These are phyloP conservation scores for Pseudopodoces humilis DNA, from an alignment of 2,113 vertebrate genomes.

Conservation along the genomic window DNA sequence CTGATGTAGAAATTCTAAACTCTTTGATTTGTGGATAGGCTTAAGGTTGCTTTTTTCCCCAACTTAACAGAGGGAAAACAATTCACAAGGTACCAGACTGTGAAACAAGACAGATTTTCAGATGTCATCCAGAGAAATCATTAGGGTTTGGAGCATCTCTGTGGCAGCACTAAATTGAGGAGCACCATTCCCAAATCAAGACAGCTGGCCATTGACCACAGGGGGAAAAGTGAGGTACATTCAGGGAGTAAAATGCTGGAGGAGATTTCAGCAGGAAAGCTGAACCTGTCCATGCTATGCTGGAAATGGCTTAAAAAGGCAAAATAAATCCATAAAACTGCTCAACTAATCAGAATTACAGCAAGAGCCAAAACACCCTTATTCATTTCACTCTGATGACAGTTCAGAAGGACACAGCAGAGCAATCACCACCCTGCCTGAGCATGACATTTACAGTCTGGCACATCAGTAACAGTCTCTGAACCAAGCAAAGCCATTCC, in stretches of 20 bases:
- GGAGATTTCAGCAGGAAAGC: background rate
- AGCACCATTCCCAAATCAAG: background rate
- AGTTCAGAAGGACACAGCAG: background rate
- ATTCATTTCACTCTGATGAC: background rate
- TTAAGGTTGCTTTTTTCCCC: background rate
- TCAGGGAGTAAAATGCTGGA: background rate
- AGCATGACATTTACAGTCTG: background rate
- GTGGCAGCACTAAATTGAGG: background rate
- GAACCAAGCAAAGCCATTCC: background rate
- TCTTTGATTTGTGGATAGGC: background rate
- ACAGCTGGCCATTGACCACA: background rate
- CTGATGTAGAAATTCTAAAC: background rate
- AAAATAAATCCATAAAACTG: background rate
- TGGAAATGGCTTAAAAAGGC: background rate
- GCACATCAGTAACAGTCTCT: background rate
- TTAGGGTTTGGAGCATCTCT: background rate
- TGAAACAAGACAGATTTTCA: background rate
- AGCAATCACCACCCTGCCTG: background rate
- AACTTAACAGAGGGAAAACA: background rate
- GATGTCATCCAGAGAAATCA: background rate
- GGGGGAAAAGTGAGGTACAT: background rate
- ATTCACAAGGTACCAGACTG: background rate
- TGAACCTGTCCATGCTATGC: background rate
- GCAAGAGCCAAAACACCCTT: background rate
- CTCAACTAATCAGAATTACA: background rate